These are phyloP conservation scores for Cydia pomonella DNA, from an alignment of 1,140 invertebrate species.

Conservation along the genomic window DNA sequence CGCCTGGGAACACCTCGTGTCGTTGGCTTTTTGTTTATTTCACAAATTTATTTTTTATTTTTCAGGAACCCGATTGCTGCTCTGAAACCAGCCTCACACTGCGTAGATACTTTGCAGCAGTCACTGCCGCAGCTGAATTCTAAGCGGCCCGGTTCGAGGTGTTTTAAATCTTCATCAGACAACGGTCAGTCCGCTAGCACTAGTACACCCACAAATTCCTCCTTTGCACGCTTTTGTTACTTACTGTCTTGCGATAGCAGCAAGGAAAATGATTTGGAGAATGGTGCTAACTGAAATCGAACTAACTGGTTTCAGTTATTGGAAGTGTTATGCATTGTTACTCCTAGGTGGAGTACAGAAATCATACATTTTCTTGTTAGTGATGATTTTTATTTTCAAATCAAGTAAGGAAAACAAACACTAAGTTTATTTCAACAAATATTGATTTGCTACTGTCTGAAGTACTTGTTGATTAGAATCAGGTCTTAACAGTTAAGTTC, in stretches of 20 bases:
- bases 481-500: no score
- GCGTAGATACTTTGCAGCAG: constrained; percentile 63
- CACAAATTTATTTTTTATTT: constrained; percentile 24
- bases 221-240: constrained; percentile 22
- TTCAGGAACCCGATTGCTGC: constrained; percentile 50
- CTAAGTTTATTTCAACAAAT: no score
- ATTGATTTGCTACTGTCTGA: no score
- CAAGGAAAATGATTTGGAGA: not conserved
- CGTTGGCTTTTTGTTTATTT: constrained; percentile 24
- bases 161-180: constrained; percentile 42
- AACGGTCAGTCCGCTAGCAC: constrained; percentile 50
- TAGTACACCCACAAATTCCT: not conserved
- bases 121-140: constrained; percentile 55
- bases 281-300: not conserved
- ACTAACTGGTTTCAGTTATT: not conserved
- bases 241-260: constrained; percentile 6
- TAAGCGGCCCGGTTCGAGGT: constrained; percentile 37
- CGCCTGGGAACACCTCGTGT: constrained; percentile 30
- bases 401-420: no score
- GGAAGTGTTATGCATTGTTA: no score
- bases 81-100: constrained; percentile 75
- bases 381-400: no score
- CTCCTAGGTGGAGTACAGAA: no score
- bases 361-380: no score
- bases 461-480: no score